Evolutionary conservation across 1,140 invertebrate species (phyloP), one percentile per base, ranked within the genome.

Genomic region (Philaenus spumarius): DNA sequence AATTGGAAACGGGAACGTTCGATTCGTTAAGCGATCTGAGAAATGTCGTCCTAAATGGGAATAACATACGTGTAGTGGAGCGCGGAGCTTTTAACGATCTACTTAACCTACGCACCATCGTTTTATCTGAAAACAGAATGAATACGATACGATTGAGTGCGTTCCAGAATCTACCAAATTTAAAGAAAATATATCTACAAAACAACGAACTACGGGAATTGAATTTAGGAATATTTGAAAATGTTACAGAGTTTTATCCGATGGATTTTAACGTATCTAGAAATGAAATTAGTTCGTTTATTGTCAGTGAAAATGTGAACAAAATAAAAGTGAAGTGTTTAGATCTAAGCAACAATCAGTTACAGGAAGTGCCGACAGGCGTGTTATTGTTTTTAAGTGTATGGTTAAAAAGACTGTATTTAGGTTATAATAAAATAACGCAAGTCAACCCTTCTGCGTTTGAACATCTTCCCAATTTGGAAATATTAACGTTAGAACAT

Each of bases 391-490:
- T 78, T 26, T 72, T 86, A 42, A 76, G 80, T n/a, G 73, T 77
- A 45, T 78, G 80, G 1, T 69, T 89, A 57, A 75, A 80, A 64
- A 80, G 82, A 61, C 76, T 89, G 12, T 80, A 84, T 64, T 67
- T 90, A 39, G 85, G 87, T 1, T 83, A 86, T 69, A 94, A 94
- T 68, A 75, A 78, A 62, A 82, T 94, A 39, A 76, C 73, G 0
- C 74, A 79, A 22, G 75, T 94, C 59, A 82, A 85, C 50, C 84
- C 80, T 51, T 82, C 83, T 64, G 82, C 81, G 1, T 88, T 93
- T 66, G 81, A 80, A 9, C 79, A 85, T 42, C 70, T 89, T 12
- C 73, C 78, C 30, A 76, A 79, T 53, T 72, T 93, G 58, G 88
- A 92, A 71, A 82, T 83, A 40, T 69, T 93, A 37, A 84, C 83